Conservation (phyloP, 1,140 invertebrate species). For the Patella vulgata region DNA sequence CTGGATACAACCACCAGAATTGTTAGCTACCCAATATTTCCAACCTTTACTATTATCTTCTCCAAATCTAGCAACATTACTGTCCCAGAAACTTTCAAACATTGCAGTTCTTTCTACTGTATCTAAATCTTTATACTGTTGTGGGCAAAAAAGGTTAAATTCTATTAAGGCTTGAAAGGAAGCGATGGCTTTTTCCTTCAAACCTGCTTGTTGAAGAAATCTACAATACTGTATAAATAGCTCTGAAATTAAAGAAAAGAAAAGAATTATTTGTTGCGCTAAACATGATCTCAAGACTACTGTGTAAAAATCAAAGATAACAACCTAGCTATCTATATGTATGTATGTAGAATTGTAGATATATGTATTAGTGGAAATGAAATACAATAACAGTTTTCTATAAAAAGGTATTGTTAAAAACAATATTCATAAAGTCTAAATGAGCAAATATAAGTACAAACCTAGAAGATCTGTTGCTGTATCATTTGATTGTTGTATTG, state of each 20-base stretch:
- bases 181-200: conserved; percentile 68
- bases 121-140: conserved; percentile 27
- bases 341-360: too few species aligned
- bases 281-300: too few species aligned
- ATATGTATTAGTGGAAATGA: too few species aligned
- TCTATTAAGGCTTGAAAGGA: conserved; percentile 69
- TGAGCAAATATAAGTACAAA: too few species aligned
- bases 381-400: too few species aligned
- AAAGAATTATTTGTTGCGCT: conserved; percentile 4
- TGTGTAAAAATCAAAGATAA: too few species aligned
- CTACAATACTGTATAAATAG: conserved; percentile 64
- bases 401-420: too few species aligned
- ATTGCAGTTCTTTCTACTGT: conserved; percentile 50
- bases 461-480: too few species aligned
- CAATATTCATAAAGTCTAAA: too few species aligned
- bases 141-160: conserved; percentile 67
- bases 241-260: conserved; percentile 47
- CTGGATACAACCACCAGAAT: too few species aligned
- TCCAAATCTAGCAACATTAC: conserved; percentile 66
- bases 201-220: conserved; percentile 65
- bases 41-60: conserved; percentile 66
- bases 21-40: conserved; percentile 61
- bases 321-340: too few species aligned
- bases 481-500: too few species aligned
- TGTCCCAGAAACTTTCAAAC: conserved; percentile 71